Evolutionary conservation across 2,888 invertebrate genomes (phyloP).

Genomic region (Leistus spinibarbis): DNA sequence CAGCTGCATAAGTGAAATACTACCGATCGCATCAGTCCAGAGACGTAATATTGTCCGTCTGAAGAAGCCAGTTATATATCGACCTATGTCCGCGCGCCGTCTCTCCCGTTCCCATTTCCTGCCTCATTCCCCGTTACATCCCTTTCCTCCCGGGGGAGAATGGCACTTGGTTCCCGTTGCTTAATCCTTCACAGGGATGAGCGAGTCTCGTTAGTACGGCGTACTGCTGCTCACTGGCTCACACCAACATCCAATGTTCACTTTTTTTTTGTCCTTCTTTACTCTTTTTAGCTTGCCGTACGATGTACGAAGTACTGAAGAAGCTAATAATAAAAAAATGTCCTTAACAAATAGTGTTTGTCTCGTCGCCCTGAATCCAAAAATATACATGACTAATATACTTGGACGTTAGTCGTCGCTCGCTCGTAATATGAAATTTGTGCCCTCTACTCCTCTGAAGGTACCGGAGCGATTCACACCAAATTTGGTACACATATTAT

Average conservation of each 20-base stretch:
- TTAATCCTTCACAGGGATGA: not conserved
- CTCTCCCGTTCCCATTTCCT: not conserved
- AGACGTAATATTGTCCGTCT: not conserved
- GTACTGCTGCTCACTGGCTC: too few relatives aligned
- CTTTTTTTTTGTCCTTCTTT: not conserved
- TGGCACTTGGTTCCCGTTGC: not conserved
- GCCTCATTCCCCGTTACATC: not conserved
- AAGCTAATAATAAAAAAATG: too few relatives aligned
- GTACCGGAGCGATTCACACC: too few relatives aligned
- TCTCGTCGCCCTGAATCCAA: too few relatives aligned
- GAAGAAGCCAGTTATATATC: not conserved
- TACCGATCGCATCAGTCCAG: not conserved
- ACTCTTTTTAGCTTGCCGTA: too few relatives aligned
- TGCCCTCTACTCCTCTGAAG: too few relatives aligned
- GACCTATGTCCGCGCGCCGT: not conserved
- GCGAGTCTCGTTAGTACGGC: not conserved
- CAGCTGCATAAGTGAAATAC: not conserved
- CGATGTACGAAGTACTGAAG: too few relatives aligned
- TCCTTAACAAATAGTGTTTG: too few relatives aligned
- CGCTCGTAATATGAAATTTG: too few relatives aligned
- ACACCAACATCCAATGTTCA: not conserved
- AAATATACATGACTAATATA: too few relatives aligned
- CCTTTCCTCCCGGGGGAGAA: not conserved
- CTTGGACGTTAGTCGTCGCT: too few relatives aligned
- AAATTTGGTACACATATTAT: too few relatives aligned